phyloP scores from a whole-genome alignment of 2,797 vertebrate genomes.

The Clamator glandarius region DNA sequence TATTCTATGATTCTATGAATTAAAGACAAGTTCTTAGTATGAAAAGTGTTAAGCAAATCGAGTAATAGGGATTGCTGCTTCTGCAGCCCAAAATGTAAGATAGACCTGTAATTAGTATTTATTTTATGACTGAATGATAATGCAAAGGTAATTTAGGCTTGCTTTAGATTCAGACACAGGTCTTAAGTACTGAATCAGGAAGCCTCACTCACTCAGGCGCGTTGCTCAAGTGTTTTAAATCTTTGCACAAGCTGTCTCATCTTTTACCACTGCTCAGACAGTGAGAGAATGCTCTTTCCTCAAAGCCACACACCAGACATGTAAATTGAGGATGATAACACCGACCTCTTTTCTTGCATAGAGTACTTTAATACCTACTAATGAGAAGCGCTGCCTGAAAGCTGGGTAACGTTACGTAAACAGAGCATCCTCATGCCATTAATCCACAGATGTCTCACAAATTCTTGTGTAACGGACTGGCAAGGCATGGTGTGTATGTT shows the following conservation, averaged over 20 bases:
- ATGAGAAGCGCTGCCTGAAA: not conserved
- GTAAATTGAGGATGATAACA: not conserved
- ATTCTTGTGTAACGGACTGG: not conserved
- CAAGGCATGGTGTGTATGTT: not conserved
- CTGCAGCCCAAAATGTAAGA: not conserved
- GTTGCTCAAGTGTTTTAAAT: not conserved
- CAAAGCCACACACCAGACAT: not conserved
- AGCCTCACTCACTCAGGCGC: not conserved
- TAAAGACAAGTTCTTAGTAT: not conserved
- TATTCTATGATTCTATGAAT: not conserved
- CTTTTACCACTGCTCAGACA: not conserved
- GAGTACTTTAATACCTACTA: not conserved
- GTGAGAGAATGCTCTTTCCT: not conserved
- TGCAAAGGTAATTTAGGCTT: not conserved
- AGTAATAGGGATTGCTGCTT: not conserved
- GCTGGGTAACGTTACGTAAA: not conserved
- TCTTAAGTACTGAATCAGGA: not conserved
- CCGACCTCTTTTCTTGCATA: not conserved
- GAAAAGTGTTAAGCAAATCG: not conserved
- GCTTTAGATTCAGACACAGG: not conserved
- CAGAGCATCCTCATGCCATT: not conserved
- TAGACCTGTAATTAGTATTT: not conserved
- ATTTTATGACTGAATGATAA: not conserved
- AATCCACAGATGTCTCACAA: conserved; percentile 3
- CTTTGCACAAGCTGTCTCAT: not conserved